Percentiles rank a stretch among this genome's conserved stretches.
These are phyloP conservation scores for Microtus pennsylvanicus DNA, from an alignment of 2,113 vertebrate genomes.

Conservation along the genomic window DNA sequence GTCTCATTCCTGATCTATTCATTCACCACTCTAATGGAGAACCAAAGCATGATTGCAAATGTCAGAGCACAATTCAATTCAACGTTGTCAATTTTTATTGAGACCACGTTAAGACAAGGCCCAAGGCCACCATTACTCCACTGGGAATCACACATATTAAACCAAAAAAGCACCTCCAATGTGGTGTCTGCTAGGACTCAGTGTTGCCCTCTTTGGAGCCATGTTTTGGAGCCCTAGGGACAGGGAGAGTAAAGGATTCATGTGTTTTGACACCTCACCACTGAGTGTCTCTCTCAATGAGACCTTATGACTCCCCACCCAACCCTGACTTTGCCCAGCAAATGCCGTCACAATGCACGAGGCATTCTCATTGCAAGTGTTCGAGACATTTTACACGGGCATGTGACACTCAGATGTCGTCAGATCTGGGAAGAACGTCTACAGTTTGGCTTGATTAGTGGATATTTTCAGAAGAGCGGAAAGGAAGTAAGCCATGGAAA, in stretches of 20 bases:
- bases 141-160: background rate
- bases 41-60: background rate
- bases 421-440: background rate
- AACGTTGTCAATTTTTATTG: background rate
- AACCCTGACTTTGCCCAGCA: background rate
- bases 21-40: background rate
- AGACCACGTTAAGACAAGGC: background rate
- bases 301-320: background rate
- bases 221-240: background rate
- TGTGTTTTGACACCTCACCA: background rate
- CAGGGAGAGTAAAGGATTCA: background rate
- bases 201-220: background rate
- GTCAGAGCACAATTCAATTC: background rate
- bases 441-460: background rate
- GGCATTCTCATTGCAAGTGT: background rate
- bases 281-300: too few species aligned
- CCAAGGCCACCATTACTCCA: accelerated
- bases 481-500: background rate
- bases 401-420: background rate
- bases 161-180: background rate
- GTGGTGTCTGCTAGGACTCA: background rate
- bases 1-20: background rate
- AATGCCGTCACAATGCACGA: background rate
- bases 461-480: background rate
- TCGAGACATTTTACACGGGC: background rate